Evolutionary conservation across 1,140 invertebrate genomes (phyloP), one percentile per base, ranked within the genome.

Genomic region (Anagrus nilaparvatae): DNA sequence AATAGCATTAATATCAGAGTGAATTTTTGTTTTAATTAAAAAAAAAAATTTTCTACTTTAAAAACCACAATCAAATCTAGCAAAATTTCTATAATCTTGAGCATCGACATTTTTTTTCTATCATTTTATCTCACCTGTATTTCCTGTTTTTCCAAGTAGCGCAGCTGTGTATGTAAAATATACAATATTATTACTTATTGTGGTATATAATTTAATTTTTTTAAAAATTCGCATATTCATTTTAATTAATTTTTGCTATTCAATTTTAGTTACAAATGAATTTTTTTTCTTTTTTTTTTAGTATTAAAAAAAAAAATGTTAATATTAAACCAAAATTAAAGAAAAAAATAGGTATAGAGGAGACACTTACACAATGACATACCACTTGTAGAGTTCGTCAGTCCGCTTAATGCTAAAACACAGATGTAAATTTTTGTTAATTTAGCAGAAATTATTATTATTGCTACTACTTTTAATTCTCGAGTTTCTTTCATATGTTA

Each of bases 351-450:
- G n/a, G n/a, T n/a, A n/a, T n/a, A n/a, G n/a, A n/a, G n/a, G n/a
- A n/a, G 64, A 66, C 60, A 68, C 65, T 60, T 68, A 68, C 65
- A 68, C 66, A 66, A 55, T 56, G 65, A 67, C 62, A 69, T 66
- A 67, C 64, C 67, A 64, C 67, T 68, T 56, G 67, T 60, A 41
- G 70, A 69, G 58, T 70, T 70, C 48, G 69, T 65, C 59, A 73
- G 63, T 52, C 70, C 70, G 54, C 67, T 65, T 55, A 73, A 59
- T 38, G 70, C 70, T 72, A 66, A 58, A 71, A 71, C 59, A 67
- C 53, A 68, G 49, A 58, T 54, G 44, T 44, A 29, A 42, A 38
- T 38, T 21, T n/a, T 20, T 23, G 36, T 30, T 16, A 40, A 19
- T 34, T 43, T 13, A 46, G 20, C 18, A 24, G 16, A 31, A 46